Base-by-base conservation (phyloP, 2,888 invertebrate species). In the Cremastinae sp. region DNA sequence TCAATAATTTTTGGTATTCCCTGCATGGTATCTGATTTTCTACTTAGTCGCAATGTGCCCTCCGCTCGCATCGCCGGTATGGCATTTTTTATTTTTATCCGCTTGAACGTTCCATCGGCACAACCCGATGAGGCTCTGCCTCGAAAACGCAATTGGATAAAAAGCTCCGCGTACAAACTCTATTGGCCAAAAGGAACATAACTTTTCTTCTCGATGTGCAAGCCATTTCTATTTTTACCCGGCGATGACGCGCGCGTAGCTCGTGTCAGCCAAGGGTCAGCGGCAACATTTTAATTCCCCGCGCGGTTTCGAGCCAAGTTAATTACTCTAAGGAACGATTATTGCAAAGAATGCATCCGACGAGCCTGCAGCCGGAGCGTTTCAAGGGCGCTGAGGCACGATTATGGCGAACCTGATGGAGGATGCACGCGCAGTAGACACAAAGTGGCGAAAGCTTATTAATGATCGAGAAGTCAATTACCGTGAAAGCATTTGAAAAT, bases 41-140 rank as follows among this genome's bases (percentile, higher is more conserved):
- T 28, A 28, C 28, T 3, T 28, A 3, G 28, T 28, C 28, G 28
- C 2, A 5, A 28, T 28, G 28, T 28, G 28, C 28, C 2, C 28
- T 2, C 28, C 28, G 2, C 5, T 28, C 28, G 28, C 2, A n/a
- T n/a, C n/a, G 28, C 2, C 28, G 28, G 5, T 3, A 28, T 28
- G 28, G 28, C 2, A 28, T 74, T 49, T 71, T 74, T 71, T 81
- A 83, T 80, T 80, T 64, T 86, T 79, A 85, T 83, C 81, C 84
- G 79, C 75, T 77, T 78, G 65, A 74, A 65, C 74, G 62, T 62
- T 72, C 69, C 79, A 83, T 83, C 79, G 76, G 75, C 80, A 79
- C 79, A 79, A 80, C 77, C 80, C 77, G 9, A 43, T 22, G 51
- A 54, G 64, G 58, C 14, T 38, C 14, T 28, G 43, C 34, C 14